Evolutionary conservation across 30 jellyfish, hydroid and myxozoan species (phyloP), one percentile per base, ranked within the genome.

Genomic region (Catostylus mosaicus): DNA sequence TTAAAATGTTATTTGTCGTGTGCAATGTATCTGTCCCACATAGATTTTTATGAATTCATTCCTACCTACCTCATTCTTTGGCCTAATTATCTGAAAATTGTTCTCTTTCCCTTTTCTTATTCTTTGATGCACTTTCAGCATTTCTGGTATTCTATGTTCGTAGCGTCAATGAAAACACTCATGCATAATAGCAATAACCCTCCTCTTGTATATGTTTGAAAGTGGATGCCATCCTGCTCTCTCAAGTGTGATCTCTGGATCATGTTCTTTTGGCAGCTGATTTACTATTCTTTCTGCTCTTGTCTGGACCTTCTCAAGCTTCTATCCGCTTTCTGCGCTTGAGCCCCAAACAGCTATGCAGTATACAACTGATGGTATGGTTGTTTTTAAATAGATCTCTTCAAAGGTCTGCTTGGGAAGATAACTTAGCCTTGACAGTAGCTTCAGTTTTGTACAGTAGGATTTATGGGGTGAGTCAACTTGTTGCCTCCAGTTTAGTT

Each of bases 401-500:
- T 70, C 82, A 14, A 35, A 67, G 82, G 67, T 70, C 67, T 37
- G 67, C 19, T 35, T 70, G 0, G 82, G 82, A 43, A 70, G 82
- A 45, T 70, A 70, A n/a, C 38, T 70, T 43, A 70, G 45, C 67
- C 82, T 70, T 43, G 67, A 11, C 65, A 70, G 67, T 70, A 35
- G 82, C 48, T 43, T 70, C 82, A 70, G 65, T 70, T 70, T 70
- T 43, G 66, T 43, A 32, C 82, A 35, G 67, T 70, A 70, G 67
- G 82, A 70, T 70, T 70, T 70, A 35, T 37, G 67, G 0, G 37
- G 67, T 70, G 65, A 33, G n/a, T 70, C 67, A 43, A 70, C 31
- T 70, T 70, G 82, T 43, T 70, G 82, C 65, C 37, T 43, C 82
- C 82, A 70, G 65, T 70, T 70, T 34, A 70, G 67, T 35, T 70